These are phyloP conservation scores for Platycnemis pennipes DNA, from an alignment of 2,888 invertebrate species.

Conservation along the genomic window DNA sequence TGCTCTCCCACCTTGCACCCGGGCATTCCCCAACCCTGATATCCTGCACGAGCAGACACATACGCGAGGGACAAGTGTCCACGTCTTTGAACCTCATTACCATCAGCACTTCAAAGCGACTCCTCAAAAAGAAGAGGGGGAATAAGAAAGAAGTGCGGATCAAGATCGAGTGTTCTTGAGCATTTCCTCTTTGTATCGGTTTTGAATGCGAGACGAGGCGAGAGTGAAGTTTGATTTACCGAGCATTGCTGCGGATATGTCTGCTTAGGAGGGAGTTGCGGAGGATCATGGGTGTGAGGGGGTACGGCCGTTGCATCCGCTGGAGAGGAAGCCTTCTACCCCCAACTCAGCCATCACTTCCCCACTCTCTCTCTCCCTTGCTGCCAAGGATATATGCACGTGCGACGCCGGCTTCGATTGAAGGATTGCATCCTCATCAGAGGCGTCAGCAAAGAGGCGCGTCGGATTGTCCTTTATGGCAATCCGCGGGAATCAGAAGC, in stretches of 20 bases:
- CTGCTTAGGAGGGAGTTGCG: not conserved
- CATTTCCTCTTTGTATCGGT: not conserved
- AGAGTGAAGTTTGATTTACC: conserved; percentile 3
- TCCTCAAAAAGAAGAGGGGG: not conserved
- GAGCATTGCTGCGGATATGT: not conserved
- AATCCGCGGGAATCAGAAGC: not conserved
- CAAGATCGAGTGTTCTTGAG: not conserved
- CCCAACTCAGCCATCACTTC: too few species aligned
- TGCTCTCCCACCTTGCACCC: not conserved
- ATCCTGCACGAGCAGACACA: not conserved
- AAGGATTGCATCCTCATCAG: not conserved
- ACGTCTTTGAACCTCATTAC: conserved; percentile 5
- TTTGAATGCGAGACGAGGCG: conserved; percentile 6
- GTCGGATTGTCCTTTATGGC: not conserved
- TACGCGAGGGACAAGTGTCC: too few species aligned
- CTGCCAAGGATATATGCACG: not conserved
- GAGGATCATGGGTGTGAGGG: not conserved
- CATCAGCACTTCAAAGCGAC: conserved; percentile 38
- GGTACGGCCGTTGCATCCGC: not conserved
- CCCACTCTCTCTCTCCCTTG: not conserved
- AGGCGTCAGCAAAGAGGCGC: not conserved
- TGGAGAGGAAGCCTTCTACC: not conserved
- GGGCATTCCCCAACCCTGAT: not conserved
- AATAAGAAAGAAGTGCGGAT: not conserved
- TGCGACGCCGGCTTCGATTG: not conserved